A percentile compares a stretch with the other conserved stretches of the same genome.
Evolutionary conservation across 2,113 vertebrate genomes (phyloP).

Genomic region (Hydrolagus affinis): DNA sequence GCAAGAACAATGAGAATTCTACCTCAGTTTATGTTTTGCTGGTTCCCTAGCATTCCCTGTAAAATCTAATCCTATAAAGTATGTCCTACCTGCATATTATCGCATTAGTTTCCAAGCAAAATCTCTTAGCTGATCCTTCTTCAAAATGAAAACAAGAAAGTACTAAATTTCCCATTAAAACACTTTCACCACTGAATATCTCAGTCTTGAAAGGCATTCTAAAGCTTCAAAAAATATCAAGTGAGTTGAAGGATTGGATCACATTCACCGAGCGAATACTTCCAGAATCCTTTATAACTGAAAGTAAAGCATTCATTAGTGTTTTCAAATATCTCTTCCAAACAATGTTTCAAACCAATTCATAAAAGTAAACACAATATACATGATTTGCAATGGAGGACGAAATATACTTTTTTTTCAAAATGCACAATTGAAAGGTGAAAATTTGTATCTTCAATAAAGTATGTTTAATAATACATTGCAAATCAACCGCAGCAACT

Average conservation of each 20-base stretch:
- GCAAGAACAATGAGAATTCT: not conserved
- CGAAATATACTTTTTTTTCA: no score
- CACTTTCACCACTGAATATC: not conserved
- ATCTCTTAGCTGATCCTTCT: not conserved
- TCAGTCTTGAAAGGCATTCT: not conserved
- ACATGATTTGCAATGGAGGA: not conserved
- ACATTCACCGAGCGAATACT: not conserved
- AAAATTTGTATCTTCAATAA: no score
- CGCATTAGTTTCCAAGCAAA: not conserved
- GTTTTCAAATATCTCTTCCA: not conserved
- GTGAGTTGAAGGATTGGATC: no score
- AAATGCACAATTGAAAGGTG: no score
- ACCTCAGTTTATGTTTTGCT: not conserved
- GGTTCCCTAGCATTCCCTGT: not conserved
- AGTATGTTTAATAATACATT: no score
- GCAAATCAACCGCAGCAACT: no score
- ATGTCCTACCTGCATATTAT: not conserved
- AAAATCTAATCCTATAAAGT: not conserved
- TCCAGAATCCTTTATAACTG: not conserved
- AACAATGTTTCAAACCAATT: not conserved
- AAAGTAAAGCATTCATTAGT: not conserved
- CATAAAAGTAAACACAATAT: not conserved
- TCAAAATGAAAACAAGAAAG: not conserved
- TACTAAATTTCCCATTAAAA: not conserved
- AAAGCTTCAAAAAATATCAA: not conserved